These are phyloP conservation scores for Penaeus chinensis DNA, from an alignment of 1,140 invertebrate species.

Conservation along the genomic window DNA sequence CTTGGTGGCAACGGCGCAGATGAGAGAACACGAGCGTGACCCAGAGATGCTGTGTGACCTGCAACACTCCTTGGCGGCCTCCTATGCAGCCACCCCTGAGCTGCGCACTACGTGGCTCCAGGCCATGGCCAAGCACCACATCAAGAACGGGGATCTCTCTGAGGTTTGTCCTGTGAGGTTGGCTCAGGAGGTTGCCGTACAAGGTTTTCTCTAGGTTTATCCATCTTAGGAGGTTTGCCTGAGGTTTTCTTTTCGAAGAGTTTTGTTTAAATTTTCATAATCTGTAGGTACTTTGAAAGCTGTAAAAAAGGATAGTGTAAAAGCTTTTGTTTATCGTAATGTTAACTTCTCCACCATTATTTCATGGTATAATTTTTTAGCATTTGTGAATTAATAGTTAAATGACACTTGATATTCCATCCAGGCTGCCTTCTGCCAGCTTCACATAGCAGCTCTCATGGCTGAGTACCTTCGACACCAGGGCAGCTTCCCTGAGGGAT, in stretches of 20 bases:
- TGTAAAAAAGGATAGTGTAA: too few relatives aligned
- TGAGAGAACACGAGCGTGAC: conserved; percentile 89
- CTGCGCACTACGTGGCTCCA: conserved; percentile 93
- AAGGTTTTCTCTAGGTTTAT: too few relatives aligned
- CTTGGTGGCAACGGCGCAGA: conserved; percentile 91
- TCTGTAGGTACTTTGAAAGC: not conserved
- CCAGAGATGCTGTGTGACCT: conserved; percentile 92
- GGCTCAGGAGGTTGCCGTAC: too few relatives aligned
- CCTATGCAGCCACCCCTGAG: conserved; percentile 93
- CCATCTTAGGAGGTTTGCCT: too few relatives aligned
- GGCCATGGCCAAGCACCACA: conserved; percentile 86
- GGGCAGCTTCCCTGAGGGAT: conserved; percentile 80
- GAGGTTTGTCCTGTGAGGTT: conserved; percentile 72
- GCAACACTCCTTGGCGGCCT: conserved; percentile 92
- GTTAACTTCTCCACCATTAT: too few relatives aligned
- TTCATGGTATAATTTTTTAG: too few relatives aligned
- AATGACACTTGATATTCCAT: conserved; percentile 49
- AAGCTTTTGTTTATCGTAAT: too few relatives aligned
- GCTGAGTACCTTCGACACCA: conserved; percentile 90
- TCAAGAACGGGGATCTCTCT: conserved; percentile 82
- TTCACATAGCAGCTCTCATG: conserved; percentile 92
- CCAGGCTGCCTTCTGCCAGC: conserved; percentile 86
- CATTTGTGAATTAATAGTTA: not conserved
- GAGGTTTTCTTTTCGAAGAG: too few relatives aligned
- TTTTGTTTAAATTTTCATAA: too few relatives aligned